Conservation (phyloP, 92 coral and sea anemone genomes). For the Porites evermanni region DNA sequence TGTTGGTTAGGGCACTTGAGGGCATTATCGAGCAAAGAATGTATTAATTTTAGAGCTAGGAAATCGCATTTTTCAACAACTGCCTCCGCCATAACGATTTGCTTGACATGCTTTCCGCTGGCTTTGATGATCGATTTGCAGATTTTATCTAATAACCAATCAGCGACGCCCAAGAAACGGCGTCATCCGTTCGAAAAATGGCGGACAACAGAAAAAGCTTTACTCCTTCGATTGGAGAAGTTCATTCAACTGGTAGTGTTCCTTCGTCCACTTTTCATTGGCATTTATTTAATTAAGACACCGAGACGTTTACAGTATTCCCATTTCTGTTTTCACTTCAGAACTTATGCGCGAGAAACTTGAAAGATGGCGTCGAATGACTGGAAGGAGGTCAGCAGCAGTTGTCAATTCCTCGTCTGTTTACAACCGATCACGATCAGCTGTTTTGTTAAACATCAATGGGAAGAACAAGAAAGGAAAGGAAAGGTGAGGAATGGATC, state of each 20-base stretch:
- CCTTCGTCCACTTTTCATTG: not conserved
- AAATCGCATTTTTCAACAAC: not conserved
- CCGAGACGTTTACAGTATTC: not conserved
- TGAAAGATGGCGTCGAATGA: conserved; percentile 65
- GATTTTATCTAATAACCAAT: not conserved
- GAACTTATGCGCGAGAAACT: conserved; percentile 59
- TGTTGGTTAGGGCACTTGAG: conserved; percentile 36
- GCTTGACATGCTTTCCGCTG: not conserved
- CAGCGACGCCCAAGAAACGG: not conserved
- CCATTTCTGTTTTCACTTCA: not conserved
- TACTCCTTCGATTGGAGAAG: not conserved
- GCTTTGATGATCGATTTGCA: not conserved
- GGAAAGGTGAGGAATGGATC: conserved; percentile 14
- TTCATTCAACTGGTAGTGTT: conserved; percentile 27
- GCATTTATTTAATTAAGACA: not conserved
- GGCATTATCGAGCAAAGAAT: conserved; percentile 19
- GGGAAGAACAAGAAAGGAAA: not conserved
- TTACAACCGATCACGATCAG: conserved; percentile 34
- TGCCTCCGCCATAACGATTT: conserved; percentile 36
- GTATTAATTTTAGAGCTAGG: not conserved
- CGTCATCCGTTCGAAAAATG: conserved; percentile 60
- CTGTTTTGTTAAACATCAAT: conserved; percentile 28
- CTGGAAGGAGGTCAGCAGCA: conserved; percentile 33
- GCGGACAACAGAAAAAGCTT: conserved; percentile 10
- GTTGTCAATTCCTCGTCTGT: conserved; percentile 9